Evolutionary conservation across 2,797 vertebrate species (phyloP).

Genomic region (Remorina albescens): DNA sequence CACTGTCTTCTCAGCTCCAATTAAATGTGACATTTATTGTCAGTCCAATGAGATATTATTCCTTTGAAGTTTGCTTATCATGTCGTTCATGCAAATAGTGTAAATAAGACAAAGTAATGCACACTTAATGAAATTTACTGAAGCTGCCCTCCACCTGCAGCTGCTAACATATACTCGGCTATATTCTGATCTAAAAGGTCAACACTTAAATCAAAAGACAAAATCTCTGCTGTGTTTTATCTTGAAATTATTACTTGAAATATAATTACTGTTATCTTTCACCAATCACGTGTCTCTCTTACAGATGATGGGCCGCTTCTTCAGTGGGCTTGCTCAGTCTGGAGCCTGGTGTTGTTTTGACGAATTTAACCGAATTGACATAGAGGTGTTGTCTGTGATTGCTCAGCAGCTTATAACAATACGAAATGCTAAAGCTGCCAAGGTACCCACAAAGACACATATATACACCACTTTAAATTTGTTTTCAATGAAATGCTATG

Average conservation of each 20-base stretch:
- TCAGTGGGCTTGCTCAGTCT: constrained; percentile 91
- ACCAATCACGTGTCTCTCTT: constrained; percentile 23
- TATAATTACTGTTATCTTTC: background rate
- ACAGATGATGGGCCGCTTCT: constrained; percentile 94
- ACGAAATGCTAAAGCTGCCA: constrained; percentile 89
- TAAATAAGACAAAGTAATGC: background rate
- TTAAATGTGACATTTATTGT: constrained; percentile 5
- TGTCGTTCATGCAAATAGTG: background rate
- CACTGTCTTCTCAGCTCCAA: background rate
- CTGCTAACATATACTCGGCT: background rate
- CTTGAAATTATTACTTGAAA: background rate
- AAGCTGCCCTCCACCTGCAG: background rate
- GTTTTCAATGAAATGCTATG: background rate
- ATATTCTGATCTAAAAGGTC: background rate
- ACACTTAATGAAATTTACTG: background rate
- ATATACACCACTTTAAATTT: background rate
- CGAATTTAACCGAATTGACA: constrained; percentile 92
- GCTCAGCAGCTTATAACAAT: constrained; percentile 92
- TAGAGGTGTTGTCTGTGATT: constrained; percentile 91
- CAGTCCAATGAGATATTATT: constrained; percentile 1
- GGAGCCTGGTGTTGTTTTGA: constrained; percentile 94
- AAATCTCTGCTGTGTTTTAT: no score
- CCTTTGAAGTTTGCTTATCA: background rate
- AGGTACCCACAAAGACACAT: constrained; percentile 74
- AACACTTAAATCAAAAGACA: background rate